Conservation (phyloP, 2,888 invertebrate species). For the Agrotis exclamationis region DNA sequence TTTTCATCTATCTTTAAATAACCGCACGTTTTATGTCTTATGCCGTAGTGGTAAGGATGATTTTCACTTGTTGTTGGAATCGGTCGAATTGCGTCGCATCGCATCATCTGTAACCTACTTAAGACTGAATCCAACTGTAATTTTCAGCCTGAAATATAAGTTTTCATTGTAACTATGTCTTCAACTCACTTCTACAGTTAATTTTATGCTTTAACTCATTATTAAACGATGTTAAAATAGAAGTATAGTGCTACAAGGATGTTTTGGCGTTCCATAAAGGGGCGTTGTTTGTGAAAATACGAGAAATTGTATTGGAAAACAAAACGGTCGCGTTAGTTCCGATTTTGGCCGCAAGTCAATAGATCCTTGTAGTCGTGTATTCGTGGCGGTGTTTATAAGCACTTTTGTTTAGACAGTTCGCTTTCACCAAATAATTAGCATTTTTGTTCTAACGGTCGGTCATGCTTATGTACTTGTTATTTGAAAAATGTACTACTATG, state of each 20-base stretch:
- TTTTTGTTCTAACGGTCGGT: slow-evolving; percentile 63
- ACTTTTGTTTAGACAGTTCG: slow-evolving; percentile 64
- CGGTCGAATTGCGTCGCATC: too few relatives aligned
- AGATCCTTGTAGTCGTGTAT: background rate
- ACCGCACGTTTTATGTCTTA: too few relatives aligned
- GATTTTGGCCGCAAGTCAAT: background rate
- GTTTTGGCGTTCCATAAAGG: background rate
- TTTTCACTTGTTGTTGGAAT: too few relatives aligned
- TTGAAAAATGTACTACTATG: slow-evolving; percentile 44
- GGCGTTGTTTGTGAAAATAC: background rate
- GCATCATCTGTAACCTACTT: too few relatives aligned
- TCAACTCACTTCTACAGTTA: background rate
- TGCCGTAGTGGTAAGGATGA: too few relatives aligned
- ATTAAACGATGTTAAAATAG: background rate
- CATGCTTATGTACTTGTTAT: slow-evolving; percentile 43
- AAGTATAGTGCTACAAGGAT: background rate
- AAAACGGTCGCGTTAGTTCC: background rate
- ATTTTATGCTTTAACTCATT: background rate
- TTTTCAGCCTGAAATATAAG: background rate
- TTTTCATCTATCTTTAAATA: too few relatives aligned
- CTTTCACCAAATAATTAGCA: slow-evolving; percentile 79
- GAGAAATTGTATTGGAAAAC: background rate
- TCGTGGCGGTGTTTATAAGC: slow-evolving; percentile 72
- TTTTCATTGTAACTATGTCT: background rate
- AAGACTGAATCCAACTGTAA: background rate